phyloP scores from a whole-genome alignment of 2,888 invertebrate genomes.

The Steromphala cineraria region DNA sequence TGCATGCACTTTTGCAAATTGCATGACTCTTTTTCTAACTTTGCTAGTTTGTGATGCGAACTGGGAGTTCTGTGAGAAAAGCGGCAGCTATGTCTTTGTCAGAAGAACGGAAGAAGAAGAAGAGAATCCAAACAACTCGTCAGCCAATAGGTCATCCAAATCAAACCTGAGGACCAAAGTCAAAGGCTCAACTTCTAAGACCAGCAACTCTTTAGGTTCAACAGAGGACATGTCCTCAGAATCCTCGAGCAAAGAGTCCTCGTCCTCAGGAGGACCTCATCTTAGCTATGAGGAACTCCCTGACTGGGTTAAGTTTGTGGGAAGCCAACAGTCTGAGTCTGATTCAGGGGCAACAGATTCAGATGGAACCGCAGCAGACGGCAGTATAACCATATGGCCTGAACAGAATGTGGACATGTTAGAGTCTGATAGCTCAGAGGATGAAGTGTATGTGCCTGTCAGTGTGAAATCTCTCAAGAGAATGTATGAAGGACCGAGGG shows the following conservation, averaged over 20 bases:
- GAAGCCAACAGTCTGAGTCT: background rate
- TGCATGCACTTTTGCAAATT: background rate
- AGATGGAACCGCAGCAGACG: background rate
- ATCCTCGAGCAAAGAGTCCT: background rate
- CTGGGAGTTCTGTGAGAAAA: background rate
- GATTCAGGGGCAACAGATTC: background rate
- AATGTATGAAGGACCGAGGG: background rate
- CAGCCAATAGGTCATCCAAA: background rate
- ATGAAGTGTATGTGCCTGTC: background rate
- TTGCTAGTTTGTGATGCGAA: constrained; percentile 9
- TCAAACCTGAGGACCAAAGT: background rate
- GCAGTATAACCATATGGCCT: background rate
- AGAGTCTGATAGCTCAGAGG: background rate
- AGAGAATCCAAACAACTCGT: background rate
- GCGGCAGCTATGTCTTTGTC: background rate
- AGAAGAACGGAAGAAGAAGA: background rate
- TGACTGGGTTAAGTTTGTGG: background rate
- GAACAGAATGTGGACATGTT: no score
- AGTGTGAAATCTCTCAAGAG: background rate
- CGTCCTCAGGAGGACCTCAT: background rate
- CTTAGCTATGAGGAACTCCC: background rate
- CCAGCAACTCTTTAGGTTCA: no score
- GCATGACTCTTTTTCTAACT: constrained; percentile 14
- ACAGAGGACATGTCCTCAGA: no score
- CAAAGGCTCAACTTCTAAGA: no score